A percentile compares a stretch with the other conserved stretches of the same genome.
Evolutionary conservation across 2,888 invertebrate genomes (phyloP).

Genomic region (Atethmia centrago): DNA sequence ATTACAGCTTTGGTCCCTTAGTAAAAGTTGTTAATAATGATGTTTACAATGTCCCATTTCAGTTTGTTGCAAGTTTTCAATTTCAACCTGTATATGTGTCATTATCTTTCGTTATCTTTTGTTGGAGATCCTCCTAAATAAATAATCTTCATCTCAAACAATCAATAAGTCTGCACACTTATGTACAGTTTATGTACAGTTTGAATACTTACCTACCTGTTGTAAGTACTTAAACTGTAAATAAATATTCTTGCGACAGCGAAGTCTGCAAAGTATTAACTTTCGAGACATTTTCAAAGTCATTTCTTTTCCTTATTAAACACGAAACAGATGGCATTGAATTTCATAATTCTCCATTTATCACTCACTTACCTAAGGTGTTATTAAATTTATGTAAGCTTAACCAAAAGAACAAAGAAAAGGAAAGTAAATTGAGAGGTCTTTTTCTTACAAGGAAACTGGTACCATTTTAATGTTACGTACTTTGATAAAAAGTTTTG

Average conservation of each 20-base stretch:
- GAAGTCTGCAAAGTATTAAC: slow-evolving; percentile 35
- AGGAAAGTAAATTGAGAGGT: neutral
- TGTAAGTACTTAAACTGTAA: neutral
- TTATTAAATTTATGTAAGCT: slow-evolving; percentile 2
- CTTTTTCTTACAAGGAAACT: neutral
- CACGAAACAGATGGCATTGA: slow-evolving; percentile 25
- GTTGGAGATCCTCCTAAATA: no score
- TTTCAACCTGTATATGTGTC: no score
- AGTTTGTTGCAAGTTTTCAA: no score
- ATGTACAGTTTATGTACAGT: neutral
- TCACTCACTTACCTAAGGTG: slow-evolving; percentile 22
- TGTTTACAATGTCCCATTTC: no score
- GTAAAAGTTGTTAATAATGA: no score
- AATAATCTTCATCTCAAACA: neutral
- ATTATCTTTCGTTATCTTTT: no score
- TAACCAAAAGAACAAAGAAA: neutral
- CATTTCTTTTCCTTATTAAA: slow-evolving; percentile 24
- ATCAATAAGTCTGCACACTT: neutral
- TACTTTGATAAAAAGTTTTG: neutral
- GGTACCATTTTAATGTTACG: neutral
- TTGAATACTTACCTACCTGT: neutral
- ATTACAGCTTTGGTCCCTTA: no score
- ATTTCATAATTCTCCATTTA: slow-evolving; percentile 23
- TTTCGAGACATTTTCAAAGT: slow-evolving; percentile 19
- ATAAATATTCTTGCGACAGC: neutral